phyloP scores from a whole-genome alignment of 2,888 invertebrate species.

The Ophioninae sp. region DNA sequence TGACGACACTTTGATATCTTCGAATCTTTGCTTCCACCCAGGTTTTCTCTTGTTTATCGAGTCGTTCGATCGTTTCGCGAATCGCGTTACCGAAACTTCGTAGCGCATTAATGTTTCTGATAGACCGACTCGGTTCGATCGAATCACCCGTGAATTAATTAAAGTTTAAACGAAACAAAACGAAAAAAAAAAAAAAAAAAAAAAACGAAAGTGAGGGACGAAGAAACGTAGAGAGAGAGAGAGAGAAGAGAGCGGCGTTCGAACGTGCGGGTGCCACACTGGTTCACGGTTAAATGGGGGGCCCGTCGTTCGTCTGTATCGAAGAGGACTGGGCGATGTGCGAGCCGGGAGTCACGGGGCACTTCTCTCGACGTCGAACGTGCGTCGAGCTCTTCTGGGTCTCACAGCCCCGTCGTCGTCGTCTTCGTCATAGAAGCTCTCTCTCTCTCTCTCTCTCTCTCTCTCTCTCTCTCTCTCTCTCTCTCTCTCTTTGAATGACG shows the following conservation, averaged over 20 bases:
- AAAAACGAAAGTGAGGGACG: neutral
- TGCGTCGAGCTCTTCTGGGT: constrained; percentile 51
- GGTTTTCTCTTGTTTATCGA: no score
- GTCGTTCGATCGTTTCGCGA: no score
- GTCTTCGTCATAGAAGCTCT: constrained; percentile 30
- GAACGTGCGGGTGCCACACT: constrained; percentile 57
- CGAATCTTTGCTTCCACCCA: no score
- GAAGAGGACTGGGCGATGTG: constrained; percentile 25
- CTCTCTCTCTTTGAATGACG: constrained; percentile 44
- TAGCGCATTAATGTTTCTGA: no score
- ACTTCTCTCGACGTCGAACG: constrained; percentile 47
- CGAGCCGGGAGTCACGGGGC: constrained; percentile 50
- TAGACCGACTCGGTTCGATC: no score
- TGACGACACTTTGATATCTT: no score
- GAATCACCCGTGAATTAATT: no score
- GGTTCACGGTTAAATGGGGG: constrained; percentile 66
- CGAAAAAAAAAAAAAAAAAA: neutral
- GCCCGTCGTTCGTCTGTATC: constrained; percentile 55
- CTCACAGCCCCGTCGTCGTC: constrained; percentile 49
- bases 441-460: constrained; percentile 33
- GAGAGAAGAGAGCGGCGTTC: constrained; percentile 15
- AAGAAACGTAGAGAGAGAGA: neutral
- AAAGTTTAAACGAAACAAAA: no score
- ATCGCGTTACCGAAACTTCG: no score
- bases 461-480: constrained; percentile 15